Percentiles rank a stretch among this genome's conserved stretches.
phyloP scores from a whole-genome alignment of 1,140 invertebrate species.

The Anoplolepis gracilipes region DNA sequence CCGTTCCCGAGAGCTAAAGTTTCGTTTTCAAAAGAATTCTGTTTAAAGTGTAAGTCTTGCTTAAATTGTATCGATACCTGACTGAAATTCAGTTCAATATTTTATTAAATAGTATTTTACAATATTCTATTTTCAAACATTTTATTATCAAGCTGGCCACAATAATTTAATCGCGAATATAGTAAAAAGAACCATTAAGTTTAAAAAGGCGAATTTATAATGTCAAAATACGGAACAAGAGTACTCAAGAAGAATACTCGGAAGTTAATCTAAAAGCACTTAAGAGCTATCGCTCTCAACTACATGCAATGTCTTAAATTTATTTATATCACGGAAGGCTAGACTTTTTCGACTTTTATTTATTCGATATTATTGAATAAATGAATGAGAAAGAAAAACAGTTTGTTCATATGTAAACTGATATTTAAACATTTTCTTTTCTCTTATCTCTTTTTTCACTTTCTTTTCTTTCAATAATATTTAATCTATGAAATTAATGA shows the following conservation, averaged over 20 bases:
- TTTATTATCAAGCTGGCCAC: too few relatives aligned
- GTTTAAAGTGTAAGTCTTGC: too few relatives aligned
- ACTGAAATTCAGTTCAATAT: too few relatives aligned
- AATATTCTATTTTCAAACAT: too few relatives aligned
- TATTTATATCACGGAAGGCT: neutral
- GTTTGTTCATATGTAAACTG: neutral
- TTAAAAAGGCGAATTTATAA: neutral
- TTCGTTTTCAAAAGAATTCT: too few relatives aligned
- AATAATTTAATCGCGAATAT: too few relatives aligned
- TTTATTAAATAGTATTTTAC: too few relatives aligned
- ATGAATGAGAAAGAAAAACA: neutral
- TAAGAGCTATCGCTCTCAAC: neutral
- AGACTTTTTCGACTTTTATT: slow-evolving; percentile 1
- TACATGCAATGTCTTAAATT: neutral
- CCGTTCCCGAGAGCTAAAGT: too few relatives aligned
- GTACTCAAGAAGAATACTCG: neutral
- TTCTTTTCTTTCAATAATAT: too few relatives aligned
- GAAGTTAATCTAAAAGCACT: neutral
- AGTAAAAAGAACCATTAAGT: neutral
- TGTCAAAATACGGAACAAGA: neutral
- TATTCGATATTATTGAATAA: neutral
- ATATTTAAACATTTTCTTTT: neutral
- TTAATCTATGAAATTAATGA: neutral
- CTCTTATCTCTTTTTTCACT: too few relatives aligned
- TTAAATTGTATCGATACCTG: too few relatives aligned